Percentiles rank a stretch among this genome's conserved stretches.
Evolutionary conservation across 2,113 vertebrate genomes (phyloP).

Genomic region (Podarcis muralis): DNA sequence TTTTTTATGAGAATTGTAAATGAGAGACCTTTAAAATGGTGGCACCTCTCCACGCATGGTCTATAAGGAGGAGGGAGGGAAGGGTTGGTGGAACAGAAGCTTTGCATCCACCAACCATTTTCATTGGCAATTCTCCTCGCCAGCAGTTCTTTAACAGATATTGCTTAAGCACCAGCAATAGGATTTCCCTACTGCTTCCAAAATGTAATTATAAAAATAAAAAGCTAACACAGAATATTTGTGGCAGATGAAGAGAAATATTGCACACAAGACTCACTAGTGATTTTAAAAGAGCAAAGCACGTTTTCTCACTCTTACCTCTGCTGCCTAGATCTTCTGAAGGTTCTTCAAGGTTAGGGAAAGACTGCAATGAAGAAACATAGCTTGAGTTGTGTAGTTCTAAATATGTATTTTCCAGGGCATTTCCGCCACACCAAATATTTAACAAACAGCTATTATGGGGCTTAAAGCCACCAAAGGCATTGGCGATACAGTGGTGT

Average conservation of each 20-base stretch:
- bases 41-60: too few species aligned
- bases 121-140: too few species aligned
- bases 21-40: too few species aligned
- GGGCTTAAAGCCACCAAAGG: neutral
- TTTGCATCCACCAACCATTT: too few species aligned
- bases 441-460: neutral
- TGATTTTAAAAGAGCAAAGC: neutral
- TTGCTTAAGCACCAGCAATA: neutral
- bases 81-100: too few species aligned
- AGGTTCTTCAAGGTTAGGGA: conserved; percentile 71
- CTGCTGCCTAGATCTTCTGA: conserved; percentile 41
- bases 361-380: conserved; percentile 76
- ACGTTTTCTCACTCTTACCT: conserved; percentile 64
- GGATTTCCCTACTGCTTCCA: neutral
- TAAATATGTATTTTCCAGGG: too few species aligned
- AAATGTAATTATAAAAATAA: neutral
- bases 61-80: too few species aligned
- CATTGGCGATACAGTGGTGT: neutral
- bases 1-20: too few species aligned
- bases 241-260: neutral
- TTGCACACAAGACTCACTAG: neutral
- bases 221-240: neutral
- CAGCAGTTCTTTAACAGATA: neutral
- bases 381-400: conserved; percentile 12
- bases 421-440: neutral